A percentile compares a stretch with the other conserved stretches of the same genome.
These are phyloP conservation scores for Lycaon pictus DNA, from an alignment of 2,113 vertebrate genomes.

Conservation along the genomic window DNA sequence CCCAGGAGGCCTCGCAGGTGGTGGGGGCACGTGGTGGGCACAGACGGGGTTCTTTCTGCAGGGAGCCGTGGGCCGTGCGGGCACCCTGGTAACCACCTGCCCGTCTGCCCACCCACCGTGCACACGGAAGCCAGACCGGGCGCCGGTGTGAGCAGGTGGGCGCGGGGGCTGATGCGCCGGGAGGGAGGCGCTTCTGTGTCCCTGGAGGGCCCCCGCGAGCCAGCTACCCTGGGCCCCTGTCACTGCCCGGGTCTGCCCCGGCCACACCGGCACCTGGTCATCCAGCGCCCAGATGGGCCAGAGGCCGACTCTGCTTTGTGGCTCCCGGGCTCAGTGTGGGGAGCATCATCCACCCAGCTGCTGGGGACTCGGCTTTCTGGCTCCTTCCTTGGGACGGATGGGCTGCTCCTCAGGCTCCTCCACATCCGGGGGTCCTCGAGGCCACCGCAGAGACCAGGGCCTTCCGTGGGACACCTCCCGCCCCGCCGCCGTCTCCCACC, in stretches of 20 bases:
- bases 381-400: background rate
- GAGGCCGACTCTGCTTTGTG: background rate
- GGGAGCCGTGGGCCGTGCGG: accelerated
- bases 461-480: background rate
- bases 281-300: too few relatives aligned
- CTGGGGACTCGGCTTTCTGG: background rate
- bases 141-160: background rate
- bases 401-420: background rate
- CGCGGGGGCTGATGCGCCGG: too few relatives aligned
- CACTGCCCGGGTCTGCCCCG: background rate
- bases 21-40: too few relatives aligned
- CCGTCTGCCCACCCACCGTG: accelerated
- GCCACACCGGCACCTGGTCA: background rate
- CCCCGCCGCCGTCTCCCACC: too few relatives aligned
- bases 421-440: accelerated
- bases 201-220: too few relatives aligned
- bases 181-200: background rate
- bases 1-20: background rate
- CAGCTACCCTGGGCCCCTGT: background rate
- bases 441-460: too few relatives aligned
- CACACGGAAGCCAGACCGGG: background rate
- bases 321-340: too few relatives aligned
- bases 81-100: background rate
- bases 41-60: background rate
- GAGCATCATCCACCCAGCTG: background rate